Evolutionary conservation across 2,797 vertebrate species (phyloP).

Genomic region (Pogonophryne albipinna): DNA sequence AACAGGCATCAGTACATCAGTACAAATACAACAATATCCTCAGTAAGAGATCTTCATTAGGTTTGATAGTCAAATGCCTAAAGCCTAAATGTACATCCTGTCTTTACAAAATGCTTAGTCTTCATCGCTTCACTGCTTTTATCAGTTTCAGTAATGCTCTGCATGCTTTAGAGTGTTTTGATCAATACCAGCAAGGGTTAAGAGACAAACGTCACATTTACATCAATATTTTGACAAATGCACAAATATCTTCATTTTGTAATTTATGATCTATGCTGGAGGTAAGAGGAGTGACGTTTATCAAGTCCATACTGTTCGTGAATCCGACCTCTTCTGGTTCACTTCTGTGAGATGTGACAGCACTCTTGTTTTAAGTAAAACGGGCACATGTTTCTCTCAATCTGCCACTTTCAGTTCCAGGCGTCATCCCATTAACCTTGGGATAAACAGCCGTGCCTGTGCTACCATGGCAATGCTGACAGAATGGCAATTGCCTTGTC

Average conservation of each 20-base stretch:
- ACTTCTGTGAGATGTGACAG: constrained; percentile 68
- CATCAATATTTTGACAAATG: constrained; percentile 16
- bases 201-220: neutral
- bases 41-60: constrained; percentile 4
- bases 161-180: neutral
- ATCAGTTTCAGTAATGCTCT: neutral
- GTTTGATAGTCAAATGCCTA: constrained; percentile 15
- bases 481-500: constrained; percentile 87
- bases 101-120: neutral
- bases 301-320: constrained; percentile 32
- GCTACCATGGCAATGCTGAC: constrained; percentile 85
- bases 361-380: constrained; percentile 81
- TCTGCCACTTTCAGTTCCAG: constrained; percentile 83
- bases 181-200: neutral
- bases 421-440: constrained; percentile 88
- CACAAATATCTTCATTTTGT: constrained; percentile 14
- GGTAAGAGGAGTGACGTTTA: constrained; percentile 15
- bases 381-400: constrained; percentile 84
- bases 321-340: constrained; percentile 50
- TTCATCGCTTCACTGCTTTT: neutral
- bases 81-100: constrained; percentile 1
- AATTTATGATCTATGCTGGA: constrained; percentile 13
- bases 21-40: neutral
- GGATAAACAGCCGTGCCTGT: constrained; percentile 83
- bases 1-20: neutral